These are phyloP conservation scores for Platyrinchus mystaceus DNA, from an alignment of 2,797 vertebrate genomes.

Conservation along the genomic window DNA sequence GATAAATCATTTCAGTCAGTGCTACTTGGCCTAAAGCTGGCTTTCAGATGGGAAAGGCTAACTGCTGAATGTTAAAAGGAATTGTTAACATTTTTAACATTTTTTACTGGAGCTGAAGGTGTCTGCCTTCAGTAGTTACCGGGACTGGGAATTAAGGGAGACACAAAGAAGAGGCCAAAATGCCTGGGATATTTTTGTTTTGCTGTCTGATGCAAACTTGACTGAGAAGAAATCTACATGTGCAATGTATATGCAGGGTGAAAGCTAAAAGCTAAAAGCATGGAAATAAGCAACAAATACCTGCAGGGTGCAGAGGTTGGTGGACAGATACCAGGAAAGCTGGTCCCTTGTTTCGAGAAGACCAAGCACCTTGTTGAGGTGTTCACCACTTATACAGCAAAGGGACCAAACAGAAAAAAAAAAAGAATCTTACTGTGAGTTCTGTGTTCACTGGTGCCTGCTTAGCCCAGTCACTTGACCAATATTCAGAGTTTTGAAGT, in stretches of 20 bases:
- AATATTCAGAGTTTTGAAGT: neutral
- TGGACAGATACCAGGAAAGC: neutral
- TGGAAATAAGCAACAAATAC: neutral
- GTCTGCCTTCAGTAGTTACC: neutral
- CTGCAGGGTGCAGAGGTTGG: neutral
- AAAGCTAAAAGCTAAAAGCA: neutral
- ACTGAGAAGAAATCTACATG: neutral
- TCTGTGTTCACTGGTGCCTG: neutral
- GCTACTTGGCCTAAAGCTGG: neutral
- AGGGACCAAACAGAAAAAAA: neutral
- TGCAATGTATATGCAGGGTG: neutral
- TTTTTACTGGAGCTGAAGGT: neutral
- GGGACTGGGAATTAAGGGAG: neutral
- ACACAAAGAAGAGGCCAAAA: neutral
- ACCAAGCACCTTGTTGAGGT: neutral
- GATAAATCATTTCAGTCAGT: neutral
- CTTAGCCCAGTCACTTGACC: neutral
- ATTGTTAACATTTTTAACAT: neutral
- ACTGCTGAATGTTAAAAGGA: neutral
- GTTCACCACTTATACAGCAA: neutral
- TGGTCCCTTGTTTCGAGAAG: neutral
- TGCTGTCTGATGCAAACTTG: neutral
- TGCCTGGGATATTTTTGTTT: neutral
- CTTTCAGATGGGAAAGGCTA: neutral
- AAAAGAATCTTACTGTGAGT: neutral